Evolutionary conservation across 2,113 vertebrate species (phyloP).

Genomic region (Crypturellus undulatus): DNA sequence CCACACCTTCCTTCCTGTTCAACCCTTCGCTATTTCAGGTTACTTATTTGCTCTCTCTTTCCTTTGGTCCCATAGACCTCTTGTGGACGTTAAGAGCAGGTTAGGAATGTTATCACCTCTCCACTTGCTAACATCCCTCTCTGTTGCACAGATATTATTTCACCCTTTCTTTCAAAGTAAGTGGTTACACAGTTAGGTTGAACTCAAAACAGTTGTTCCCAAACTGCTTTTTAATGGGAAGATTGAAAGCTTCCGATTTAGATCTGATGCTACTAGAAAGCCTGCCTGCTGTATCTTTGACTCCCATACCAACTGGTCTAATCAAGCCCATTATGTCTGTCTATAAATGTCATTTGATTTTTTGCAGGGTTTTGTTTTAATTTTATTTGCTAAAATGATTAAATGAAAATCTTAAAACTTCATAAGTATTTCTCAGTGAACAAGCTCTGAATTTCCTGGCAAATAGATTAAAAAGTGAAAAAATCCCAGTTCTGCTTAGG

Average conservation of each 20-base stretch:
- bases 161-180: background rate
- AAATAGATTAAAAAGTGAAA: background rate
- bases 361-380: background rate
- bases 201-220: background rate
- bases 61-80: background rate
- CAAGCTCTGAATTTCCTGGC: background rate
- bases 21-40: background rate
- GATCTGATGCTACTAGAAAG: background rate
- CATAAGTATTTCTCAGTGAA: background rate
- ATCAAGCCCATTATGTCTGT: background rate
- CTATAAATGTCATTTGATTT: background rate
- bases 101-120: background rate
- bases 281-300: background rate
- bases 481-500: background rate
- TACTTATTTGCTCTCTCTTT: background rate
- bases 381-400: background rate
- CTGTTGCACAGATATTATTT: background rate
- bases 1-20: background rate
- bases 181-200: background rate
- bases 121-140: background rate
- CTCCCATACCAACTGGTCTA: background rate
- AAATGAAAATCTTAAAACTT: background rate
- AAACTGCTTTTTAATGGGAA: background rate
- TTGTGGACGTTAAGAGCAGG: rapidly evolving
- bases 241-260: background rate